Conservation (phyloP, 2,888 invertebrate genomes). For the Hypsopygia costalis region DNA sequence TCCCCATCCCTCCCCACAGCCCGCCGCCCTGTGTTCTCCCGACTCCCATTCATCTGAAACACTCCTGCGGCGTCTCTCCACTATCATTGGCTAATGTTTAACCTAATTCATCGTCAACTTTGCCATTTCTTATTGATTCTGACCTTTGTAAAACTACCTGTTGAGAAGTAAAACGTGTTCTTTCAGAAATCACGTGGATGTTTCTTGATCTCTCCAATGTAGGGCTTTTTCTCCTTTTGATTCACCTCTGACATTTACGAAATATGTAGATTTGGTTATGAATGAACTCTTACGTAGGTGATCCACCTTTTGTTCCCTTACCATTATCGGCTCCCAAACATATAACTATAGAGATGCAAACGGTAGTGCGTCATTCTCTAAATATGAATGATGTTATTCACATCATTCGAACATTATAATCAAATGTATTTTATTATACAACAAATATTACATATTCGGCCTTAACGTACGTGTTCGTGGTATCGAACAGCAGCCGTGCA, state of each 20-base stretch:
- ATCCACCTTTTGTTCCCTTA: not conserved
- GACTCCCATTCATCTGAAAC: constrained; percentile 51
- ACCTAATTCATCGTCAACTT: constrained; percentile 49
- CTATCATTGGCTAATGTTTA: constrained; percentile 30
- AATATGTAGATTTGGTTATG: not conserved
- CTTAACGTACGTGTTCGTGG: not conserved
- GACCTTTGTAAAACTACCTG: constrained; percentile 56
- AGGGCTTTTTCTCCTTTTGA: constrained; percentile 12
- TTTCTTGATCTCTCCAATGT: constrained; percentile 21
- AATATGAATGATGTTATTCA: not conserved
- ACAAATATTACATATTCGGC: not conserved
- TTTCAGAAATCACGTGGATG: constrained; percentile 23
- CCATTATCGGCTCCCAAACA: not conserved
- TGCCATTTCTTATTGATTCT: constrained; percentile 64
- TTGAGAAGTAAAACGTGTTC: constrained; percentile 31
- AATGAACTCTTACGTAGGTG: not conserved
- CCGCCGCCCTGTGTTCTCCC: constrained; percentile 24
- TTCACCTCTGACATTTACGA: constrained; percentile 32
- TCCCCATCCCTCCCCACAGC: constrained; percentile 14
- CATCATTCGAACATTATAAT: no score
- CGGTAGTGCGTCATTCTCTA: not conserved
- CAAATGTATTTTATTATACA: constrained; percentile 2
- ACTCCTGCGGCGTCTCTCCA: constrained; percentile 36
- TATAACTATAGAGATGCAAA: not conserved
- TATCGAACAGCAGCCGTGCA: constrained; percentile 24